These are phyloP conservation scores for Zophobas morio DNA, from an alignment of 1,140 invertebrate species.

Conservation along the genomic window DNA sequence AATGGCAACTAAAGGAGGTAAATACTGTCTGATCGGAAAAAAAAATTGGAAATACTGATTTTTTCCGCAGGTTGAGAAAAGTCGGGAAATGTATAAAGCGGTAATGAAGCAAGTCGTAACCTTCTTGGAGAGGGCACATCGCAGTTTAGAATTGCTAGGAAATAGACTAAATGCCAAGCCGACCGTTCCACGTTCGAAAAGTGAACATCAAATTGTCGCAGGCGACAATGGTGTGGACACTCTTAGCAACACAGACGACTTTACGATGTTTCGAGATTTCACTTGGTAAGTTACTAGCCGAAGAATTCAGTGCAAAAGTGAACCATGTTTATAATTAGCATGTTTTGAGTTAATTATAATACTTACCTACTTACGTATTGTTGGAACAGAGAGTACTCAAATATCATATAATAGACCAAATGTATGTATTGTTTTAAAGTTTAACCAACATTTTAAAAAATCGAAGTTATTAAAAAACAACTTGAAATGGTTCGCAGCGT, in stretches of 20 bases:
- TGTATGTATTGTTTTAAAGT: no score
- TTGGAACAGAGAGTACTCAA: no score
- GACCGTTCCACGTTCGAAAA: slow-evolving; percentile 67
- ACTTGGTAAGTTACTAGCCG: slow-evolving; percentile 67
- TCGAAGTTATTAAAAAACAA: no score
- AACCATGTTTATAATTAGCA: no score
- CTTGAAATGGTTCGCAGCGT: no score
- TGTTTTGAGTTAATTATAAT: no score
- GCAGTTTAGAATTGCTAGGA: slow-evolving; percentile 72
- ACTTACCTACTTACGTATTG: no score
- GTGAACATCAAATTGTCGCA: slow-evolving; percentile 71
- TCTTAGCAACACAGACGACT: slow-evolving; percentile 49
- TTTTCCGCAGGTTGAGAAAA: slow-evolving; percentile 79
- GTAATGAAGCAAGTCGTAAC: slow-evolving; percentile 84
- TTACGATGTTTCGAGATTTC: slow-evolving; percentile 69
- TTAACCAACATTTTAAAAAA: no score
- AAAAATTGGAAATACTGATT: slow-evolving; percentile 39
- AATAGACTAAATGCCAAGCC: slow-evolving; percentile 58
- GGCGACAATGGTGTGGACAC: slow-evolving; percentile 46
- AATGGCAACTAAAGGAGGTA: slow-evolving; percentile 88
- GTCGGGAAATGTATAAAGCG: slow-evolving; percentile 84
- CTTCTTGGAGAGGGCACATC: slow-evolving; percentile 81
- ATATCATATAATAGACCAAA: no score
- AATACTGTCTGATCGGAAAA: slow-evolving; percentile 58
- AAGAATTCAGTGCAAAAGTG: not conserved